These are phyloP conservation scores for Periparus ater DNA, from an alignment of 2,797 vertebrate genomes.

Conservation along the genomic window DNA sequence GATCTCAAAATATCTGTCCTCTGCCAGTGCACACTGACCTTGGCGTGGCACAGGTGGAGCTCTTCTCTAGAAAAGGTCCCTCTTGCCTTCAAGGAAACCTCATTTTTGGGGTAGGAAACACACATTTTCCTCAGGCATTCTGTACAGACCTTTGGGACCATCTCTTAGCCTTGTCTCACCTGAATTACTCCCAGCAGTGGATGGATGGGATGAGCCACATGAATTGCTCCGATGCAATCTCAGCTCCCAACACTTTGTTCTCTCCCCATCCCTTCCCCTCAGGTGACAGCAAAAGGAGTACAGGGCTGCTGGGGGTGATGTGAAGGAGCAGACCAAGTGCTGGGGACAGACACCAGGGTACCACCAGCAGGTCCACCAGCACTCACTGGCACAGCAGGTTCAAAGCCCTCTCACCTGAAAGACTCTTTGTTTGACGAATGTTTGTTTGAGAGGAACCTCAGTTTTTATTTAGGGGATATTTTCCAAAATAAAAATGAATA, in stretches of 20 bases:
- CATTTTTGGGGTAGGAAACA: background rate
- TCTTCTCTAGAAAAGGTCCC: background rate
- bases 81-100: background rate
- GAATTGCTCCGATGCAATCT: background rate
- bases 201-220: background rate
- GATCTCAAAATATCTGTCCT: background rate
- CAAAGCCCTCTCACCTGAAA: background rate
- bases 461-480: background rate
- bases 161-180: background rate
- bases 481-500: background rate
- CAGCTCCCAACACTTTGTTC: background rate
- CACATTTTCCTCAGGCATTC: accelerated
- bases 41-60: background rate
- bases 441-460: background rate
- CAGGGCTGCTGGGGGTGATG: accelerated
- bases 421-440: background rate
- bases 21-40: accelerated
- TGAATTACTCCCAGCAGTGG: background rate
- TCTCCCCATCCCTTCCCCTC: background rate
- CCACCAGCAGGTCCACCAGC: background rate
- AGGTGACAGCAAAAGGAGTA: background rate
- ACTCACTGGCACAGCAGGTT: background rate
- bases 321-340: background rate
- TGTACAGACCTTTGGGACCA: accelerated
- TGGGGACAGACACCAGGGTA: background rate